These are phyloP conservation scores for Elephas maximus DNA, from an alignment of 2,113 vertebrate genomes.

Conservation along the genomic window DNA sequence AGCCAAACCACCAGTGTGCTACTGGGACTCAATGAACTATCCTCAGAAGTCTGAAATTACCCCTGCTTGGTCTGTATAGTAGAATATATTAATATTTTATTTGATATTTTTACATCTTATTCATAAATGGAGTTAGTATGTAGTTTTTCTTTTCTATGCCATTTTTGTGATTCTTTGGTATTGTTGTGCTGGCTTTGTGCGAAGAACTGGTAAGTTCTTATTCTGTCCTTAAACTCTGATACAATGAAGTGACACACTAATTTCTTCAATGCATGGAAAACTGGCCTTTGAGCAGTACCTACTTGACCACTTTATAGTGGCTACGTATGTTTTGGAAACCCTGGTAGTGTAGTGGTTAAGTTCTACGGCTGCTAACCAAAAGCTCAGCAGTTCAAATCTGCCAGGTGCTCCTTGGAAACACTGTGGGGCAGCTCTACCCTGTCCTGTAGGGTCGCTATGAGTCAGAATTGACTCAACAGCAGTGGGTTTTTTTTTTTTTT, in stretches of 20 bases:
- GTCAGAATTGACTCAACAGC: no score
- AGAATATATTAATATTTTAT: background rate
- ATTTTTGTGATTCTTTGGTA: background rate
- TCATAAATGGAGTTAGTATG: background rate
- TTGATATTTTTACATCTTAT: conserved; percentile 49
- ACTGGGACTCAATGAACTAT: background rate
- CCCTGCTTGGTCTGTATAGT: background rate
- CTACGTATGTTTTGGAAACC: no score
- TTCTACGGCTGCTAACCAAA: no score
- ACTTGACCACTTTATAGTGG: background rate
- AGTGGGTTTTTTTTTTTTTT: no score
- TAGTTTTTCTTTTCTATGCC: conserved; percentile 39
- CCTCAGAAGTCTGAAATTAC: background rate
- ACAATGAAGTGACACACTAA: background rate
- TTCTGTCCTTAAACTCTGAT: conserved; percentile 2
- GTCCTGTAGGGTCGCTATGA: no score
- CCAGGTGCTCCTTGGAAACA: no score
- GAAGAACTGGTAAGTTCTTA: background rate
- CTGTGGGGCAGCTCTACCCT: no score
- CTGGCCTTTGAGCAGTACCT: background rate
- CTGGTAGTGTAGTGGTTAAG: no score
- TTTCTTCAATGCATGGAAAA: background rate
- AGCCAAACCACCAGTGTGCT: no score
- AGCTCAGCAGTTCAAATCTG: no score
- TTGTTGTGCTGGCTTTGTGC: background rate